Evolutionary conservation across 2,888 invertebrate genomes (phyloP), one percentile per base, ranked within the genome.

Genomic region (Lasiommata megera): DNA sequence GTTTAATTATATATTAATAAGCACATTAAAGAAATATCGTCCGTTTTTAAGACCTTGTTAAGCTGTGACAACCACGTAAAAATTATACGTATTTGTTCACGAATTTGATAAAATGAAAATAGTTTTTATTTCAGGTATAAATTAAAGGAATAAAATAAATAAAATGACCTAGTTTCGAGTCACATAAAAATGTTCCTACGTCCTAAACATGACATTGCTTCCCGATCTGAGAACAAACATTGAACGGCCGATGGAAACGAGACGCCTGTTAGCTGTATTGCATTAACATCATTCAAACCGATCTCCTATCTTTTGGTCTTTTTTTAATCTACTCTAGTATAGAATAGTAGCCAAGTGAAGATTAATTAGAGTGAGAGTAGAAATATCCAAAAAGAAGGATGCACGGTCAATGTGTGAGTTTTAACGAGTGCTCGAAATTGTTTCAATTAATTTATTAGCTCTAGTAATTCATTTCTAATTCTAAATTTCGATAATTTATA

Each of bases 381-480:
- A 77, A 76, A 82, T 75, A 80, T 82, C 79, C 82, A 80, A 79
- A 79, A 77, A 83, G 88, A 84, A 86, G 83, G 81, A 82, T 83
- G 80, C 79, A 84, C 86, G 86, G 88, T 77, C 82, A 84, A 84
- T 86, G 89, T 90, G 89, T 90, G 82, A 85, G 83, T 84, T 83
- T 88, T 90, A 90, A 90, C 89, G 82, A 90, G 89, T 90, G 89
- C 89, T 88, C 79, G 77, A 87, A 87, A 84, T 84, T 85, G 82
- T 79, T 84, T 81, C 85, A 84, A 84, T 84, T 87, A 86, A 84
- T 46, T 46, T 46, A 31, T 84, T 88, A 87, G 84, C 76, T 82
- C 88, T 88, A 89, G 82, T 88, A 88, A 88, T 88, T 88, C 88
- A 81, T 87, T 87, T 82, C 82, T 88, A 88, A 84, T 73, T 81